phyloP scores from a whole-genome alignment of 2,113 vertebrate species.

The Montifringilla adamsi region DNA sequence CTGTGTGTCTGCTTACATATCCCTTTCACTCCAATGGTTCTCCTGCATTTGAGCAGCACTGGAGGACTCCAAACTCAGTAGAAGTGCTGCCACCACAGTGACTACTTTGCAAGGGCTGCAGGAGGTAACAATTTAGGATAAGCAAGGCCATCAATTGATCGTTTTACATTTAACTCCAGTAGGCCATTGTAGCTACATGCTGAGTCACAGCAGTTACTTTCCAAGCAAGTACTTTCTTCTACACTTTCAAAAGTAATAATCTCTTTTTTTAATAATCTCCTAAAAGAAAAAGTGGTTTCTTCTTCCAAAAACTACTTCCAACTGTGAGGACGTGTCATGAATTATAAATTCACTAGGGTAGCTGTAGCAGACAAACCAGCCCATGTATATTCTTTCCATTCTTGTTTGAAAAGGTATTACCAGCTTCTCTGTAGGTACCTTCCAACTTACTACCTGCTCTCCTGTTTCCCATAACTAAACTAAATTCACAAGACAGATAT shows the following conservation, averaged over 20 bases:
- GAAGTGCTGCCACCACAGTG: not conserved
- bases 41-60: not conserved
- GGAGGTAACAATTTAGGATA: not conserved
- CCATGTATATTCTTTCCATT: not conserved
- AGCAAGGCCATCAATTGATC: not conserved
- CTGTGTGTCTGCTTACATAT: not conserved
- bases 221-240: not conserved
- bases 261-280: not conserved
- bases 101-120: not conserved
- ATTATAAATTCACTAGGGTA: not conserved
- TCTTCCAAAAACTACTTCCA: conserved; percentile 49
- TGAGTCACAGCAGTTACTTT: conserved; percentile 38
- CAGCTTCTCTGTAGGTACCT: not conserved
- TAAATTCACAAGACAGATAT: not conserved
- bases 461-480: not conserved
- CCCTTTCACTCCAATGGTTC: not conserved
- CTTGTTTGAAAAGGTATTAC: not conserved
- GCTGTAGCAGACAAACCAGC: not conserved
- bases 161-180: conserved; percentile 30
- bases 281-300: conserved; percentile 29
- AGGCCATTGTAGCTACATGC: not conserved
- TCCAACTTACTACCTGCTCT: not conserved
- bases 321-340: not conserved
- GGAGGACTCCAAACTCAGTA: not conserved
- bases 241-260: conserved; percentile 31